Base-by-base conservation (phyloP, 2,797 vertebrate genomes). In the Lophotriccus pileatus region DNA sequence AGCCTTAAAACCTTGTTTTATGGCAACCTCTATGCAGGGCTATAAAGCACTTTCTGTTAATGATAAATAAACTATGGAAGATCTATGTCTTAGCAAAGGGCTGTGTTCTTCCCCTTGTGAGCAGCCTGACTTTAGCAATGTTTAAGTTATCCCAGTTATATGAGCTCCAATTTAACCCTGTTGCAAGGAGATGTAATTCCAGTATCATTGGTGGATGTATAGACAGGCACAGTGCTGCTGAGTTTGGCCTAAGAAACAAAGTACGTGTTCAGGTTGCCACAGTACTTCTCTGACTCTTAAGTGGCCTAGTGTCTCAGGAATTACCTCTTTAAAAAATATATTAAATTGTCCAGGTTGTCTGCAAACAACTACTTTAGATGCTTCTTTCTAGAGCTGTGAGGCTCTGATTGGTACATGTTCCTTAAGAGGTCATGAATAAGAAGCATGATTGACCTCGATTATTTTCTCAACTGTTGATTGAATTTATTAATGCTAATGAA, bases 1-100 rank as follows among this genome's bases (percentile, higher is more conserved):
- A 34, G 97, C 93, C 96, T 97, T 98, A 98, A 98, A 98, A 98
- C 4, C 18, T 96, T 98, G 97, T 97, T 98, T 98, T 97, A 98
- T 98, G 97, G 97, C 97, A 98, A 98, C 95, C 97, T 97, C 97
- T 98, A 94, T 97, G 97, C 96, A 97, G 96, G 84, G 90, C 97
- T 94, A 90, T 98, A 98, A 98, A 98, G 97, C 97, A 98, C 91
- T 98, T 96, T 94, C 91, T 95, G 90, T 95, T 97, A 97, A 96
- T 98, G 97, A 98, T 97, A 97, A 97, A 97, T 95, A 96, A 94
- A 97, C 96, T 97, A 52, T 12, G 77, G 95, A 97, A 97, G 97
- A 97, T 95, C 89, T 97, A 97, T 89, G 94, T 82, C 86, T 94
- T 67, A 63, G 87, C 77, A 84, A 41, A 84, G 82, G 63, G 68